phyloP scores from a whole-genome alignment of 2,113 vertebrate species.

The Parotia lawesii region DNA sequence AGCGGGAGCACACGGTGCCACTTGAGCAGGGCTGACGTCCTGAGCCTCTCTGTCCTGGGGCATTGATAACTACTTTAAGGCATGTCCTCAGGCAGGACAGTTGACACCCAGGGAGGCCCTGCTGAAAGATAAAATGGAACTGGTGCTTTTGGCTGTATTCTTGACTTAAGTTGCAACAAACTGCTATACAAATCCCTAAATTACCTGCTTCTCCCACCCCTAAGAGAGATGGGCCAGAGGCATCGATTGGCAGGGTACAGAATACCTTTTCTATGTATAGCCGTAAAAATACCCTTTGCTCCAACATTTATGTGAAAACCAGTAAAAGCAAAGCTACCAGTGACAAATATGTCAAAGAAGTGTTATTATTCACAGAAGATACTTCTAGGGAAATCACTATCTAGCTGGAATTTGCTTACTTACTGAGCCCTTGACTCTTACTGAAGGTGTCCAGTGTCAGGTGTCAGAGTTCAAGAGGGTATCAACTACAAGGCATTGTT shows the following conservation, averaged over 20 bases:
- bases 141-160: neutral
- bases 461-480: slow-evolving; percentile 55
- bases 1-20: neutral
- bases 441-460: slow-evolving; percentile 23
- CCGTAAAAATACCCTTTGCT: neutral
- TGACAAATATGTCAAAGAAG: neutral
- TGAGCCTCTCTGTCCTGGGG: neutral
- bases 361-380: neutral
- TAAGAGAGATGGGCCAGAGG: neutral
- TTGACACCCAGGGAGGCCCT: neutral
- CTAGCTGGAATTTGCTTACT: neutral
- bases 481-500: slow-evolving; percentile 28
- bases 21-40: neutral
- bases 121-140: neutral
- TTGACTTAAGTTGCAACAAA: neutral
- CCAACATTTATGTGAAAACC: neutral
- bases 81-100: neutral
- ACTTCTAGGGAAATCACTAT: neutral
- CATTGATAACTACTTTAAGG: neutral
- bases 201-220: neutral
- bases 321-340: neutral
- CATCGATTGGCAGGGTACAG: neutral
- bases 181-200: neutral
- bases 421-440: neutral
- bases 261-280: neutral